Evolutionary conservation across 2,797 vertebrate genomes (phyloP).

Genomic region (Bradypus variegatus): DNA sequence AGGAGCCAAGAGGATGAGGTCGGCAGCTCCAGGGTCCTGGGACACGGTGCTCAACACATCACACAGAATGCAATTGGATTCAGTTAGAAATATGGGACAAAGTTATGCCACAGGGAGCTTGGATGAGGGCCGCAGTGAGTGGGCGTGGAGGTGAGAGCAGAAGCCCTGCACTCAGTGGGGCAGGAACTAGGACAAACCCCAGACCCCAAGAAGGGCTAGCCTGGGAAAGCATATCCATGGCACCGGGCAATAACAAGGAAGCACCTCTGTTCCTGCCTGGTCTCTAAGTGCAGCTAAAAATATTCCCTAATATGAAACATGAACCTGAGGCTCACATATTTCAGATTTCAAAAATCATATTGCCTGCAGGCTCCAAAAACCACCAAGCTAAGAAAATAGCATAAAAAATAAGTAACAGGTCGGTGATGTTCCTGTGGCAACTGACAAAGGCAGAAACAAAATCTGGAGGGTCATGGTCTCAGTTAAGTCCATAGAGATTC

Average conservation of each 20-base stretch:
- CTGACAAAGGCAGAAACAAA: not conserved
- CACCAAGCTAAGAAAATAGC: not conserved
- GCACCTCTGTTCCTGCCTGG: not conserved
- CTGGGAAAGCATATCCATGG: fast-evolving
- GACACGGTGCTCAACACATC: not conserved
- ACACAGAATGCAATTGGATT: not conserved
- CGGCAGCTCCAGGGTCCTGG: not conserved
- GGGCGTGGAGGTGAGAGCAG: fast-evolving
- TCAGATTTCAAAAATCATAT: not conserved
- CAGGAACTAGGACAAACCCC: not conserved
- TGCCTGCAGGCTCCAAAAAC: not conserved
- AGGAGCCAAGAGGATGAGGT: not conserved
- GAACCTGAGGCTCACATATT: not conserved
- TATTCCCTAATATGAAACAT: not conserved
- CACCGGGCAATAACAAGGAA: not conserved
- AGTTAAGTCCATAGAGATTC: not conserved
- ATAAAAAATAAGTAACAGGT: not conserved
- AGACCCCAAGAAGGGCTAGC: not conserved
- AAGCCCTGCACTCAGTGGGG: not conserved
- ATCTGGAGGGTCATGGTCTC: not conserved
- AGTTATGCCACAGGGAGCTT: not conserved
- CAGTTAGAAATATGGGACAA: not conserved
- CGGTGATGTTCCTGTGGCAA: not conserved
- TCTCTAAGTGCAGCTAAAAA: not conserved
- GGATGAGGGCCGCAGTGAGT: not conserved